These are phyloP conservation scores for Tetramorium alpestre DNA, from an alignment of 1,140 invertebrate species.

Conservation along the genomic window DNA sequence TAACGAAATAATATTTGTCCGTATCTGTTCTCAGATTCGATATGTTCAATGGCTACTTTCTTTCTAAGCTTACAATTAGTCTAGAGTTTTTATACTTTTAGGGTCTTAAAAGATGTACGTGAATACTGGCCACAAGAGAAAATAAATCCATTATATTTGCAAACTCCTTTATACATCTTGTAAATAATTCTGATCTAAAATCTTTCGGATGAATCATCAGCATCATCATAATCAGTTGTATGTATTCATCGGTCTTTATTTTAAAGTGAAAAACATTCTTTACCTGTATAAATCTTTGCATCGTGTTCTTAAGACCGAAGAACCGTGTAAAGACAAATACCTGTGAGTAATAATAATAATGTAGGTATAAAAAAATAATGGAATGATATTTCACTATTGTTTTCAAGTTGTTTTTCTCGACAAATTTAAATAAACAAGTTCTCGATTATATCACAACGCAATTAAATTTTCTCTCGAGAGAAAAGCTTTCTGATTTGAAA, in stretches of 20 bases:
- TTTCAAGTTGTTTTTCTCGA: background rate
- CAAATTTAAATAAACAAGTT: slow-evolving; percentile 2
- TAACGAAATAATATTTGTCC: no score
- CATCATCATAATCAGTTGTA: no score
- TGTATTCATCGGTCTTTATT: background rate
- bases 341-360: background rate
- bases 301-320: background rate
- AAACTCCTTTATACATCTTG: background rate
- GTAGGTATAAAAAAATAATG: background rate
- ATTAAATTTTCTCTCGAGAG: background rate
- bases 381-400: background rate
- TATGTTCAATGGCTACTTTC: no score
- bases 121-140: no score
- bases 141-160: background rate
- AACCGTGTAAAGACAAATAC: background rate
- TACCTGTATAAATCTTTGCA: background rate
- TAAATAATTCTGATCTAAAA: background rate
- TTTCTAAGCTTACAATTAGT: no score
- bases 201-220: background rate
- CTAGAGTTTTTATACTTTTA: no score
- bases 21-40: no score
- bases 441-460: background rate
- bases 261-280: background rate
- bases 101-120: no score
- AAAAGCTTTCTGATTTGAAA: background rate